phyloP scores from a whole-genome alignment of 2,888 invertebrate species.

The Microctonus brassicae region DNA sequence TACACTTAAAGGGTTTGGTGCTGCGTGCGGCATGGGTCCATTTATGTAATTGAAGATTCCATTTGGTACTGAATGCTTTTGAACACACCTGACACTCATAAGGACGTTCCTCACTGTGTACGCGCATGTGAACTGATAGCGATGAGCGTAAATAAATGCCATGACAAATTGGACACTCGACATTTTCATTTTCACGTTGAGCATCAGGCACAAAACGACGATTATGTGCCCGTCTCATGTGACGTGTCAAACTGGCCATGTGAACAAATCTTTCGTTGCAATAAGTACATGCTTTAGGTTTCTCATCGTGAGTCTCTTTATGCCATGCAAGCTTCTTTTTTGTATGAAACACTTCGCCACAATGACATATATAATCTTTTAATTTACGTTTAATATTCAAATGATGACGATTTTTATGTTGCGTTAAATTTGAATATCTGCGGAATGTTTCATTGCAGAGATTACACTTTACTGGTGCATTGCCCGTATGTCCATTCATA shows the following conservation, averaged over 20 bases:
- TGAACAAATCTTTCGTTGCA: conserved; percentile 91
- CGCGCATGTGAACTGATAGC: conserved; percentile 83
- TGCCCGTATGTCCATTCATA: conserved; percentile 85
- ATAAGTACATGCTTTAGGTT: conserved; percentile 86
- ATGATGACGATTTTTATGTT: conserved; percentile 86
- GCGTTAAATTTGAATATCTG: conserved; percentile 86
- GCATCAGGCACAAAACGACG: conserved; percentile 79
- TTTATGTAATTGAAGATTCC: conserved; percentile 90
- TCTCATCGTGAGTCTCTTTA: conserved; percentile 85
- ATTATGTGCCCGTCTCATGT: conserved; percentile 86
- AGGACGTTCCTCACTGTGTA: conserved; percentile 82
- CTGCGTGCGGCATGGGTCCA: conserved; percentile 90
- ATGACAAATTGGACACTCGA: conserved; percentile 84
- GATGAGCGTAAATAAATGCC: conserved; percentile 84
- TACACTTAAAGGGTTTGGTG: conserved; percentile 88
- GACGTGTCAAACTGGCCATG: conserved; percentile 84
- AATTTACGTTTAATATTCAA: conserved; percentile 79
- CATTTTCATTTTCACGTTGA: conserved; percentile 76
- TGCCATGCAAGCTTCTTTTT: conserved; percentile 89
- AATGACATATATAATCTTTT: conserved; percentile 82
- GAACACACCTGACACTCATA: conserved; percentile 86
- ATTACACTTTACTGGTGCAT: conserved; percentile 84
- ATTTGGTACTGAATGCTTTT: conserved; percentile 89
- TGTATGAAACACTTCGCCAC: conserved; percentile 86
- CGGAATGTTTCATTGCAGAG: conserved; percentile 85